Conservation (phyloP, 2,888 invertebrate genomes). For the Zygogramma bicolorata region DNA sequence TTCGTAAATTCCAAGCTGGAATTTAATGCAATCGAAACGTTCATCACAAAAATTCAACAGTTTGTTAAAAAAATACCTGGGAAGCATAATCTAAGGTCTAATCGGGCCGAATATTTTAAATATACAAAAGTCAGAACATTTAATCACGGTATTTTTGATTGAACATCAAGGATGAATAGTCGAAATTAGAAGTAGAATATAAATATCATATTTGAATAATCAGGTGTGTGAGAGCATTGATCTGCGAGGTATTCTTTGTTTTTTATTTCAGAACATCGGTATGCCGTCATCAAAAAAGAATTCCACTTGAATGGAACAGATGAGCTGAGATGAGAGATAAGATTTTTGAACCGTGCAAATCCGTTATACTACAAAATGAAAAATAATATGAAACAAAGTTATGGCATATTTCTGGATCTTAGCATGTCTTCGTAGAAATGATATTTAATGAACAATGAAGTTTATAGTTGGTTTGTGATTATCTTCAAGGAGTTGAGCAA, state of each 20-base stretch:
- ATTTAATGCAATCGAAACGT: neutral
- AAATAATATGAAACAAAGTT: too few relatives aligned
- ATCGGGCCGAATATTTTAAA: neutral
- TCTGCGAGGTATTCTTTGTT: neutral
- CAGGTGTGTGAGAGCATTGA: slow-evolving; percentile 24
- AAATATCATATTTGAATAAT: slow-evolving; percentile 32
- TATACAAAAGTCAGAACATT: neutral
- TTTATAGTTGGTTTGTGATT: too few relatives aligned
- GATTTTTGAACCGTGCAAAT: too few relatives aligned
- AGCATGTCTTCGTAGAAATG: too few relatives aligned
- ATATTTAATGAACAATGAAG: too few relatives aligned
- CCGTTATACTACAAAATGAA: too few relatives aligned
- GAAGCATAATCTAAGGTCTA: neutral
- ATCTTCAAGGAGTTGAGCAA: too few relatives aligned
- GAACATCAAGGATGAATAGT: neutral
- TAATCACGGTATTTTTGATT: neutral
- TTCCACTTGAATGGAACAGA: neutral
- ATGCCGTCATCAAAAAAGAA: neutral
- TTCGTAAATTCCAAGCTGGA: neutral
- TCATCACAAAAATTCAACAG: neutral
- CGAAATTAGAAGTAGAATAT: slow-evolving; percentile 17
- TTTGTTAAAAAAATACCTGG: neutral
- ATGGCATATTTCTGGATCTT: too few relatives aligned
- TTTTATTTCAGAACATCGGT: neutral
- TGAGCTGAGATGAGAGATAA: neutral